Evolutionary conservation across 2,797 vertebrate species (phyloP).

Genomic region (Clarias laeviceps): DNA sequence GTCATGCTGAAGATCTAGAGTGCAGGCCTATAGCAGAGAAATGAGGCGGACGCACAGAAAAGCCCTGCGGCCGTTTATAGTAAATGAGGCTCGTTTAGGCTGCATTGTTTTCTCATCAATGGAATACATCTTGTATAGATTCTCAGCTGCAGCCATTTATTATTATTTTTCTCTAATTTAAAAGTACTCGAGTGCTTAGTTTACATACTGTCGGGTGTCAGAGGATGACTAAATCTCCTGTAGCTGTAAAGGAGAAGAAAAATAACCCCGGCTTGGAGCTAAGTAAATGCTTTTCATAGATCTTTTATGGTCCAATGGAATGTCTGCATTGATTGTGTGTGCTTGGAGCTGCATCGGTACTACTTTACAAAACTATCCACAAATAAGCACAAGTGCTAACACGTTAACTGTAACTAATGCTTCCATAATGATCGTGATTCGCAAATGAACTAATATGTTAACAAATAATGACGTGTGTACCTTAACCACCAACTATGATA

Average conservation of each 20-base stretch:
- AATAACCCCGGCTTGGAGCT: conserved; percentile 5
- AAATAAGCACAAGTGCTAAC: not conserved
- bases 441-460: not conserved
- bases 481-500: not conserved
- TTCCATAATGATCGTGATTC: not conserved
- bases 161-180: conserved; percentile 35
- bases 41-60: conserved; percentile 48
- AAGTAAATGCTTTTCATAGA: conserved; percentile 26
- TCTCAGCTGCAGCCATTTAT: conserved; percentile 19
- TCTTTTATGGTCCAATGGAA: conserved; percentile 30
- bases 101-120: conserved; percentile 47
- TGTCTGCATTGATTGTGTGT: not conserved
- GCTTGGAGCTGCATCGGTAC: not conserved
- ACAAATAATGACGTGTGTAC: not conserved
- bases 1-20: conserved; percentile 25
- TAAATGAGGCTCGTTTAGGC: conserved; percentile 55
- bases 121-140: conserved; percentile 29
- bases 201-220: conserved; percentile 10
- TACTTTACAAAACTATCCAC: not conserved
- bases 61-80: conserved; percentile 47
- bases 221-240: conserved; percentile 17
- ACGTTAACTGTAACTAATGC: not conserved
- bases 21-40: conserved; percentile 40
- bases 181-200: conserved; percentile 13
- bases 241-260: conserved; percentile 33